A percentile compares a stretch with the other conserved stretches of the same genome.
Evolutionary conservation across 1,140 invertebrate genomes (phyloP).

Genomic region (Zaprionus inermis): DNA sequence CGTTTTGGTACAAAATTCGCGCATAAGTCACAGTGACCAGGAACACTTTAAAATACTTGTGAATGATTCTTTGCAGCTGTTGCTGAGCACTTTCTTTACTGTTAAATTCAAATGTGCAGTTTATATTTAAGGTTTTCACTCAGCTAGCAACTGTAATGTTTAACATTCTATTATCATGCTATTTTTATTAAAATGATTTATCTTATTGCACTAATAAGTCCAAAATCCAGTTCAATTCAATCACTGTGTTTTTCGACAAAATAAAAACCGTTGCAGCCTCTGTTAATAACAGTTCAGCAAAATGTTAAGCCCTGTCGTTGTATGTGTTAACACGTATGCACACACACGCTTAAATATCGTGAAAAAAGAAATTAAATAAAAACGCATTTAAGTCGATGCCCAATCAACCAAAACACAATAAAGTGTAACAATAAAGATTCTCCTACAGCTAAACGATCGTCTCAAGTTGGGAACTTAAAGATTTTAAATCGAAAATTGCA

Average conservation of each 20-base stretch:
- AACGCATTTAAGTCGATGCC: conserved; percentile 71
- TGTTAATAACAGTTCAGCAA: conserved; percentile 50
- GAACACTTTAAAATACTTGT: conserved; percentile 22
- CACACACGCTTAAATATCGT: conserved; percentile 51
- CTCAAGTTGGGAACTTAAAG: conserved; percentile 48
- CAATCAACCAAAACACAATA: conserved; percentile 57
- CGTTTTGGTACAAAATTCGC: background rate
- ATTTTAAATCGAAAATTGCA: conserved; percentile 63
- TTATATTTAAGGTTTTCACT: background rate
- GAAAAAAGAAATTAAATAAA: conserved; percentile 69
- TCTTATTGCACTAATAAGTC: background rate
- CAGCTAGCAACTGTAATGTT: background rate
- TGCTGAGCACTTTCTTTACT: background rate
- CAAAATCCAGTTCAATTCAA: background rate
- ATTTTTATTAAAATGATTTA: background rate
- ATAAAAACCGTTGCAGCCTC: background rate
- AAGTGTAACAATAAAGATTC: conserved; percentile 61
- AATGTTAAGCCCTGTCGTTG: conserved; percentile 31
- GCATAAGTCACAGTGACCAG: conserved; percentile 14
- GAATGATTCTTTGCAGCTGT: background rate
- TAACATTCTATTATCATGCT: background rate
- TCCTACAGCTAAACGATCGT: conserved; percentile 53
- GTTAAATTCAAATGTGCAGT: conserved; percentile 26
- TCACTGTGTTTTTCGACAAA: background rate
- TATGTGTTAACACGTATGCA: conserved; percentile 50